Base-by-base conservation (phyloP, 2,888 invertebrate genomes). In the Drepanosiphum platanoidis region DNA sequence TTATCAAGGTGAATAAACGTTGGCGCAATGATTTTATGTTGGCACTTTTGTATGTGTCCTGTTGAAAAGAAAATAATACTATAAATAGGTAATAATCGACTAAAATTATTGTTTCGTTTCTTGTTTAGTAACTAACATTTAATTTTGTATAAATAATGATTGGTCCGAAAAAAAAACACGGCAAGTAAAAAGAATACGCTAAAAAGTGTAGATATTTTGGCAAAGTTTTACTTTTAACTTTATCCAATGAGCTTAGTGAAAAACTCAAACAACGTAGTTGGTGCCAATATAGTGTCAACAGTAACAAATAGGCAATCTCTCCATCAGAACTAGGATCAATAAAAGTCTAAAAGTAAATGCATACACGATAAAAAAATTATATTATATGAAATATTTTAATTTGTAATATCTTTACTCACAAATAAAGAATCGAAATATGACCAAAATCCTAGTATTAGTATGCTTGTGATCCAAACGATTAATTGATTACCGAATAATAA, bases 81-180 rank as follows among this genome's bases (percentile, higher is more conserved):
- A 46, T 61, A 88, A 87, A 42, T 90, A n/a, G n/a, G 32, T 46
- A 46, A 15, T 27, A 27, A 8, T 13, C 3, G 32, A 79, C 13
- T 18, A 61, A 71, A 81, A 61, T 52, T 13, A 58, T 58, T n/a
- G n/a, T n/a, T n/a, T n/a, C n/a, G n/a, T n/a, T n/a, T 9, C 22
- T 8, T 30, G 8, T 71, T 81, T 39, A 64, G 0, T 46, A 66
- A 74, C 11, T 1, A 27, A 84, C 83, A 36, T 75, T 90, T 90
- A 95, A 97, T 86, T 94, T 93, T 87, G 93, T 91, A 90, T 94
- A 96, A 11, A 93, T 91, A 88, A 97, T 92, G 84, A 97, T 91
- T n/a, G 97, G 97, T 30, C 97, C 97, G 88, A 93, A 92, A 88
- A 94, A 94, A 86, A 96, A 91, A n/a, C 94, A 91, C 32, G 97